Base-by-base conservation (phyloP, 64 coral and sea anemone species). In the Pocillopora verrucosa region DNA sequence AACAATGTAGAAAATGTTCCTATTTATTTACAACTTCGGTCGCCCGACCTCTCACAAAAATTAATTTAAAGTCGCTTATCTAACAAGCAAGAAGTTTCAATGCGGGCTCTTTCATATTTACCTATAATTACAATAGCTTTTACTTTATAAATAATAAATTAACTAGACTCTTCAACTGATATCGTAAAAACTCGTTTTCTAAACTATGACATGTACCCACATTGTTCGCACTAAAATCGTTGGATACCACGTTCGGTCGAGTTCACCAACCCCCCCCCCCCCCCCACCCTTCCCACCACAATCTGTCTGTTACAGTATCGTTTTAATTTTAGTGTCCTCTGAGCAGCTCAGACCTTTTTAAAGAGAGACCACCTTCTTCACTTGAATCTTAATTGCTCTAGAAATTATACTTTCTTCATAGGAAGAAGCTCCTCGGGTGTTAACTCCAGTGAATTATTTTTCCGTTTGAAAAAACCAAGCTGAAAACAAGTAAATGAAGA, bases 401-500 rank as follows among this genome's bases (percentile, higher is more conserved):
- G 0, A 51, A 34, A 19, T 81, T 26, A 81, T 26, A 25, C 79
- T 62, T 81, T 81, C 58, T 81, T 81, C 79, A 81, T 81, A 16
- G 79, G 79, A 13, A 60, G 58, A 10, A n/a, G 4, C 17, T 81
- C 79, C 0, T 81, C 79, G 15, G n/a, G 14, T 13, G 24, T 81
- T 1, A 25, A 13, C 12, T 81, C 59, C 35, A 17, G 16, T 60
- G 79, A 62, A 0, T 81, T 14, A 11, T 62, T 80, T 9, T 59
- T 60, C 4, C 79, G 60, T 35, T 81, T 81, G 30, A 81, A 81
- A 63, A 61, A 81, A 34, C 79, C 79, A 61, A 81, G 58, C 79
- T 81, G 30, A 13, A 81, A 81, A 11, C 36, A 81, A 12, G 62
- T 62, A 13, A 24, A 81, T 2, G 2, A 70, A 70, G 22, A 25